Evolutionary conservation across 2,888 invertebrate species (phyloP), one percentile per base, ranked within the genome.

Genomic region (Dinocampus coccinellae): DNA sequence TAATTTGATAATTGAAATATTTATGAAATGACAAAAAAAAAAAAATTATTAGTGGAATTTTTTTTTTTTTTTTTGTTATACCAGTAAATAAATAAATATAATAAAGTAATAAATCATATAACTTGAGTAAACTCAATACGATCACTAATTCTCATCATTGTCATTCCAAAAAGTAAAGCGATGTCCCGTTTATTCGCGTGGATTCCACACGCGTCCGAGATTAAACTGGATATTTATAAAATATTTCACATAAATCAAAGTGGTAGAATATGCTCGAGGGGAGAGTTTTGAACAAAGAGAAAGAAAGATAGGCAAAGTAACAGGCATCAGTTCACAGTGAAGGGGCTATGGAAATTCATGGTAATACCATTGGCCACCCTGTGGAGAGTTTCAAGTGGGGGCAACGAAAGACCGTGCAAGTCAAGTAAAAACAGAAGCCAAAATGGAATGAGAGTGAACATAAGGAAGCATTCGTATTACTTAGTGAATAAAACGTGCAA

Each of bases 181-280:
- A 67, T 66, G 66, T 47, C 60, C 66, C 71, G 71, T 75, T 78
- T 76, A 76, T 76, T 75, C 73, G 70, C 72, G 67, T 73, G 77
- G 73, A 77, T 78, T 79, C 73, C 76, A 52, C 36, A 74, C 70
- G 77, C 72, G 77, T 79, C 79, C 80, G 83, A 84, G 85, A 85
- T 84, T 83, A 83, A 83, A 82, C 83, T 78, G 82, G 82, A 84
- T 84, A 84, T 85, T 85, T 85, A 85, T 84, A 84, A 83, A 85
- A 85, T 85, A 84, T 85, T 84, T 84, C 85, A 80, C 84, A 84
- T 85, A 84, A 85, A 85, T 85, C 85, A 85, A 84, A 85, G 83
- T 82, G 73, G 72, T 81, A 84, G 84, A 85, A 85, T 85, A 85
- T 85, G 85, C 84, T 84, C 80, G 72, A 78, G 80, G 76, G 78